Conservation (phyloP, 64 coral and sea anemone genomes). For the Montipora efflorescens region DNA sequence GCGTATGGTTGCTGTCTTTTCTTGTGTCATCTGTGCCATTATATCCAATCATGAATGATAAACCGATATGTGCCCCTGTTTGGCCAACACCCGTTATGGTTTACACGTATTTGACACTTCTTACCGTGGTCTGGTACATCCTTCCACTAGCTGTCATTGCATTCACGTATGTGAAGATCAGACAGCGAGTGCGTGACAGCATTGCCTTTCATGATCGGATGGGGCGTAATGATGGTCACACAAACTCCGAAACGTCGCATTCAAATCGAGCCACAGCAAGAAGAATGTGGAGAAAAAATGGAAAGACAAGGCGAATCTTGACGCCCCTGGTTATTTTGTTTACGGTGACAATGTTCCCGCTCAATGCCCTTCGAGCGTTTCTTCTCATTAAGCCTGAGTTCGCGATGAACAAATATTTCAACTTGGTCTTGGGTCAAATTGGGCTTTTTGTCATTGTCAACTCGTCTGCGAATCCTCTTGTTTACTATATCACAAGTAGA, state of each 20-base stretch:
- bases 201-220: constrained; percentile 45
- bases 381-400: background rate
- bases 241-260: background rate
- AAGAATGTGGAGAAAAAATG: constrained; percentile 28
- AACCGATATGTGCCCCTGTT: background rate
- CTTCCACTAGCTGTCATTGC: constrained; percentile 53
- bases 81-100: background rate
- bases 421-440: constrained; percentile 23
- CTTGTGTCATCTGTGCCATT: constrained; percentile 42
- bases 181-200: constrained; percentile 20
- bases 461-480: constrained; percentile 52
- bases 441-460: constrained; percentile 43
- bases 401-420: constrained; percentile 4
- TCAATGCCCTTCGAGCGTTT: constrained; percentile 4
- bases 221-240: background rate
- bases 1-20: constrained; percentile 61
- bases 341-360: constrained; percentile 55
- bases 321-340: constrained; percentile 64
- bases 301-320: constrained; percentile 43
- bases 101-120: background rate
- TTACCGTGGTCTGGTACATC: constrained; percentile 48
- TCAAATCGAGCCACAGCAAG: background rate
- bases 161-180: constrained; percentile 58
- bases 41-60: constrained; percentile 37
- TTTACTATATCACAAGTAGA: constrained; percentile 66